Evolutionary conservation across 1,140 invertebrate species (phyloP), one percentile per base, ranked within the genome.

Genomic region (Macrocentrus cingulum): DNA sequence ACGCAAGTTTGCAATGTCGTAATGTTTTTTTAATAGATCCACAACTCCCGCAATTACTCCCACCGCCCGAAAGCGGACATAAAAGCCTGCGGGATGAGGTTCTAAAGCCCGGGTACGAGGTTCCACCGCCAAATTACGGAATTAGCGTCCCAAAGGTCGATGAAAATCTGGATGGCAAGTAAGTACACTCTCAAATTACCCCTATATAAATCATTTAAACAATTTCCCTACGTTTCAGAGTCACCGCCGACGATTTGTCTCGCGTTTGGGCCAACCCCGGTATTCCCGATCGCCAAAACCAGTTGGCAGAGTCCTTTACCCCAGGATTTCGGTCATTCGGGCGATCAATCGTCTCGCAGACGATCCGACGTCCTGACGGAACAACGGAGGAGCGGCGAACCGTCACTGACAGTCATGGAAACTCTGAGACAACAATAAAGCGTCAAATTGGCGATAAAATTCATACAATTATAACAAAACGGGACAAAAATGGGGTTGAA

Each of bases 111-210:
- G 70, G 72, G 49, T 72, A 70, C 64, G 65, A 75, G 52, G 19
- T 61, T 5, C 49, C 59, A 45, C 18, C 64, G 44, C 46, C 32
- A 7, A 32, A 61, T 36, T 7, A 64, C 39, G 53, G 22, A n/a
- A 9, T 39, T 34, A 53, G 66, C 8, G 25, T n/a, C 48, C 5
- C 39, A 9, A 78, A 76, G 66, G 32, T 63, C 19, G 83, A 84
- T 69, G 56, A 61, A 44, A 79, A 81, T 69, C 59, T 84, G 25
- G 82, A 84, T 75, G 80, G 78, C 75, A 77, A 77, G 82, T 83
- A 74, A 67, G 79, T 3, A 13, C 49, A 52, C 53, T 32, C 19
- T 46, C 41, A 11, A 46, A 58, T 51, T 52, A 13, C 23, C 41
- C 39, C 60, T 23, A 32, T 50, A n/a, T 16, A 15, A 51, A 18